Evolutionary conservation across 1,140 invertebrate genomes (phyloP).

Genomic region (Caenorhabditis remanei): DNA sequence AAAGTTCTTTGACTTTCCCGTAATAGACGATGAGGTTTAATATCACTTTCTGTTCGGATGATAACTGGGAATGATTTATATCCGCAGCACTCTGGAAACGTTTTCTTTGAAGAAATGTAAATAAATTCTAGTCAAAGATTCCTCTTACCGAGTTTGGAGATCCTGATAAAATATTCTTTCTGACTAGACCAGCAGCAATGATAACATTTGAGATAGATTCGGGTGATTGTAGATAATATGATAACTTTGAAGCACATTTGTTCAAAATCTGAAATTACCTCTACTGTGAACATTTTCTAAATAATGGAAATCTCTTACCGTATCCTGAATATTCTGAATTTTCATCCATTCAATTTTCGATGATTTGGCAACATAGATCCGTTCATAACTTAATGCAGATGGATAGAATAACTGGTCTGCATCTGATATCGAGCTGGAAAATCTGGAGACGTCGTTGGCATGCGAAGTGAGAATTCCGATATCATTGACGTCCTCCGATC

Average conservation of each 20-base stretch:
- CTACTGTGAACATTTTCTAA: neutral
- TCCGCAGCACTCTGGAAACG: conserved; percentile 9
- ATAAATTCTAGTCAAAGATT: neutral
- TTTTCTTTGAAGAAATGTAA: neutral
- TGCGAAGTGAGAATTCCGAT: conserved; percentile 12
- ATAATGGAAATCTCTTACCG: neutral
- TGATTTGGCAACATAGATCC: conserved; percentile 25
- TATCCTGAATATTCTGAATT: conserved; percentile 39
- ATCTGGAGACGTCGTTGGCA: conserved; percentile 16
- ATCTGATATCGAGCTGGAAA: neutral
- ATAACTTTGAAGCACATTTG: conserved; percentile 8
- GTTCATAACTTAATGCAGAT: conserved; percentile 18
- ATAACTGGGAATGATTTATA: neutral
- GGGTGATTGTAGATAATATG: neutral
- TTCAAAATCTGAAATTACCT: neutral
- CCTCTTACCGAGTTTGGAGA: conserved; percentile 23
- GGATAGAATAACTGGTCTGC: conserved; percentile 43
- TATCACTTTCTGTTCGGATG: conserved; percentile 16
- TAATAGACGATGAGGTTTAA: conserved; percentile 17
- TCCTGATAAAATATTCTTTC: conserved; percentile 22
- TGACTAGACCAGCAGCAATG: conserved; percentile 14
- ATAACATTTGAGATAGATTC: neutral
- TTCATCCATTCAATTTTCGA: conserved; percentile 23
- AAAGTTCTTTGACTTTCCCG: conserved; percentile 11
- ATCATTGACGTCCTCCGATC: conserved; percentile 16